These are phyloP conservation scores for Aphaenogaster floridana DNA, from an alignment of 1,140 invertebrate species.

Conservation along the genomic window DNA sequence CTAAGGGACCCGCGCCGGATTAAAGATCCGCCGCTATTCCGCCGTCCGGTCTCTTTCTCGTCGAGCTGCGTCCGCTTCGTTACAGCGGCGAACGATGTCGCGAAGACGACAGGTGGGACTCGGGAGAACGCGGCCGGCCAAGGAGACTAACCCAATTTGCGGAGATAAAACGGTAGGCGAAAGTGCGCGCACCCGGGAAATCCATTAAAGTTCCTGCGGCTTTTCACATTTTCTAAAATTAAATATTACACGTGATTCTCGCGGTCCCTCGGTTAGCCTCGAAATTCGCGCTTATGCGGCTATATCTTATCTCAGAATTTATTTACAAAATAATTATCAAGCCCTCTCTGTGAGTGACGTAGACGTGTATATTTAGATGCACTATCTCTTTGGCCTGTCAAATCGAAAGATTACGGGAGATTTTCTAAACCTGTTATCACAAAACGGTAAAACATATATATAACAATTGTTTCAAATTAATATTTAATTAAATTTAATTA, in stretches of 20 bases:
- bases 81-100: constrained; percentile 38
- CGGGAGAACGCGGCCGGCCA: constrained; percentile 7
- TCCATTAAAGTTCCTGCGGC: constrained; percentile 74
- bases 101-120: constrained; percentile 40
- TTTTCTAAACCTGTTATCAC: neutral
- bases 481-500: too few relatives aligned
- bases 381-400: neutral
- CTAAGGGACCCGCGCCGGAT: neutral
- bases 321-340: neutral
- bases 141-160: constrained; percentile 74
- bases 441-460: neutral
- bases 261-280: neutral
- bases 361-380: neutral
- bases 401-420: neutral
- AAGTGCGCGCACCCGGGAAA: constrained; percentile 68
- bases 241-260: constrained; percentile 19
- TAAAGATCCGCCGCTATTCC: neutral
- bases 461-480: neutral
- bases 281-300: neutral
- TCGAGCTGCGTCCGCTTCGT: constrained; percentile 25
- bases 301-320: neutral
- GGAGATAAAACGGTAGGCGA: constrained; percentile 67
- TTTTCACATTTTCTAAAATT: constrained; percentile 49
- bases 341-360: neutral
- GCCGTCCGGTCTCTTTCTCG: neutral